Percentiles rank a stretch among this genome's conserved stretches.
Evolutionary conservation across 2,797 vertebrate species (phyloP).

Genomic region (Bufotes viridis): DNA sequence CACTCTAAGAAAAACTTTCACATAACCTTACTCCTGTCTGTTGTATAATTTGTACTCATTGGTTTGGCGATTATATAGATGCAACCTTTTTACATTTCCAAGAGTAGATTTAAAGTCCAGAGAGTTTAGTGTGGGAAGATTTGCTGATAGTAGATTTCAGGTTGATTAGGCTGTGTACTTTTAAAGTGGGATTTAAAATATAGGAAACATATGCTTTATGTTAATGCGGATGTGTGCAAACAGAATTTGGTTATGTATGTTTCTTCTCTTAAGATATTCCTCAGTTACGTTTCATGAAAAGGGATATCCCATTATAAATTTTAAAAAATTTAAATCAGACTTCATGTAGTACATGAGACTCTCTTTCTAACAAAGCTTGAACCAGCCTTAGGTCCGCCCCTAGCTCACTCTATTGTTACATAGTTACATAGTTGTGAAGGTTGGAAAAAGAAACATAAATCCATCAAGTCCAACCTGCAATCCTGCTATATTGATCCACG

Average conservation of each 20-base stretch:
- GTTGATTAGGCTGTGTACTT: conserved; percentile 29
- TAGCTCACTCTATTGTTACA: too few relatives aligned
- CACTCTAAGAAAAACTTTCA: conserved; percentile 53
- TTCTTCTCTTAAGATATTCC: not conserved
- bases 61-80: conserved; percentile 48
- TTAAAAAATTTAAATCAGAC: too few relatives aligned
- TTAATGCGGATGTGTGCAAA: not conserved
- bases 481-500: too few relatives aligned
- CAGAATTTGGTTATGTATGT: too few relatives aligned
- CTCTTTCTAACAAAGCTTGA: too few relatives aligned
- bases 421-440: too few relatives aligned
- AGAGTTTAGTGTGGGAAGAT: conserved; percentile 32
- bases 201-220: conserved; percentile 22
- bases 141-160: conserved; percentile 35
- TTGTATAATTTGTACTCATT: conserved; percentile 49
- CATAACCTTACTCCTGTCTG: conserved; percentile 58
- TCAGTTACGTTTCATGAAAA: not conserved
- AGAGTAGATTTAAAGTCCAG: conserved; percentile 34
- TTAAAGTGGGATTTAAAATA: conserved; percentile 13
- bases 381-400: too few relatives aligned
- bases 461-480: too few relatives aligned
- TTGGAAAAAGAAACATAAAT: too few relatives aligned
- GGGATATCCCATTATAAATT: too few relatives aligned
- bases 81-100: conserved; percentile 42
- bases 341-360: too few relatives aligned